These are phyloP conservation scores for Falco rusticolus DNA, from an alignment of 2,797 vertebrate genomes.

Conservation along the genomic window DNA sequence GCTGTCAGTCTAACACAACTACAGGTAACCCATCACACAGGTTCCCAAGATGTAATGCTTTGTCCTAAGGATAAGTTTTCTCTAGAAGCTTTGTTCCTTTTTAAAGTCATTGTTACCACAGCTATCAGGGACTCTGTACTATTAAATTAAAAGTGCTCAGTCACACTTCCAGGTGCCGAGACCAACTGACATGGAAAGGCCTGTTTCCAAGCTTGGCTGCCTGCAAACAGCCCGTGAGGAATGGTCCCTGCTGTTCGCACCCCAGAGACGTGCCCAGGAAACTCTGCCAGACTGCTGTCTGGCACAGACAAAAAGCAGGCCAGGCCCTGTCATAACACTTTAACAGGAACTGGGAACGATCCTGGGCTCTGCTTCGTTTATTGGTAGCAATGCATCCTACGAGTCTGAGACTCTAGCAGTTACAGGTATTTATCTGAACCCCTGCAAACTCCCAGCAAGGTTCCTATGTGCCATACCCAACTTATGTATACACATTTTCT, in stretches of 20 bases:
- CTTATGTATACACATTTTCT: background rate
- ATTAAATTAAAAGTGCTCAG: background rate
- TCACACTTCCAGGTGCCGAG: constrained; percentile 13
- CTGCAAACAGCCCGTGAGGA: background rate
- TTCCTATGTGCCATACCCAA: background rate
- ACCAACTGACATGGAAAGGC: background rate
- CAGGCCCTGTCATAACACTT: background rate
- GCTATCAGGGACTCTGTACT: background rate
- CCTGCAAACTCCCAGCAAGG: background rate
- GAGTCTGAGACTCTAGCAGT: background rate
- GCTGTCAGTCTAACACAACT: background rate
- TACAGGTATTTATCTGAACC: background rate
- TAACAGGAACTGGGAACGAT: background rate
- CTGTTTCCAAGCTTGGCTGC: background rate
- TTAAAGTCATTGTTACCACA: background rate
- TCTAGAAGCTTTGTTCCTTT: background rate
- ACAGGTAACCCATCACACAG: background rate
- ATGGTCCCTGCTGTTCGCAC: background rate
- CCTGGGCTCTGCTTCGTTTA: background rate
- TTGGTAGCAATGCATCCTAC: background rate
- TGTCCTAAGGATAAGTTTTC: background rate
- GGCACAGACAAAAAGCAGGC: background rate
- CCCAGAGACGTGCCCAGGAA: background rate
- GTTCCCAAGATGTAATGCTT: background rate
- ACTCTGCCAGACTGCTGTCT: background rate